These are phyloP conservation scores for Plemyria rubiginata DNA, from an alignment of 2,888 invertebrate genomes.

Conservation along the genomic window DNA sequence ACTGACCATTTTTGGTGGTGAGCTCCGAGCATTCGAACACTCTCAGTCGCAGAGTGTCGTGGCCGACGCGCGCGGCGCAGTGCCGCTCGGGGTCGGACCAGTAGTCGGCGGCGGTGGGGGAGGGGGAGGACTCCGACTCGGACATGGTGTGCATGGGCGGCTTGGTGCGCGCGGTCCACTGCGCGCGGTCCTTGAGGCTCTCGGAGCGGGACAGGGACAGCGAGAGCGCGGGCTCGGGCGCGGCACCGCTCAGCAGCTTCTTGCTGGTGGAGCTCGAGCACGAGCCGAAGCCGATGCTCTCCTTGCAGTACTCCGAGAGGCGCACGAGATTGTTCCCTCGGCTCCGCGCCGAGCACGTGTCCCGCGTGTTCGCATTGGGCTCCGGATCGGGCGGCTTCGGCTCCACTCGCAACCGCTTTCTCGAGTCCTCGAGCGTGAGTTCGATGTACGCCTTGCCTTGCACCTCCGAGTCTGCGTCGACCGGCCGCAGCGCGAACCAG, in stretches of 20 bases:
- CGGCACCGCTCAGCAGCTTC: conserved; percentile 70
- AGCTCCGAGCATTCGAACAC: conserved; percentile 94
- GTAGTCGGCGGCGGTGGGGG: conserved; percentile 80
- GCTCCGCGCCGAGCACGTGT: conserved; percentile 65
- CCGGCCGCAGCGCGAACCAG: conserved; percentile 94
- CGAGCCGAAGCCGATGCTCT: conserved; percentile 78
- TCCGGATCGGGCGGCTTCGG: conserved; percentile 79
- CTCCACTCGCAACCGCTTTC: conserved; percentile 80
- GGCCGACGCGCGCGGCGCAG: conserved; percentile 74
- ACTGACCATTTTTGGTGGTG: conserved; percentile 94
- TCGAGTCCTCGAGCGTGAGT: conserved; percentile 87
- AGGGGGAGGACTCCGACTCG: conserved; percentile 69
- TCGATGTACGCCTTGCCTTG: conserved; percentile 96
- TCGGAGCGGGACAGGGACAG: conserved; percentile 80
- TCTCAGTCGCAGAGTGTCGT: conserved; percentile 84
- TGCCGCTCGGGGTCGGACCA: conserved; percentile 82
- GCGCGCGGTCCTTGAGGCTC: conserved; percentile 77
- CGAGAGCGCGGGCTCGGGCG: conserved; percentile 72
- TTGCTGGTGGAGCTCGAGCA: conserved; percentile 80
- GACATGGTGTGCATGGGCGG: conserved; percentile 78
- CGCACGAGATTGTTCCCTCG: conserved; percentile 76
- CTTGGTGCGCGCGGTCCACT: conserved; percentile 68
- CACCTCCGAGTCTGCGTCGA: conserved; percentile 96
- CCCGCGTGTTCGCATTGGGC: conserved; percentile 57
- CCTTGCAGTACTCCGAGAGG: conserved; percentile 78